These are phyloP conservation scores for Limnothrissa miodon DNA, from an alignment of 2,113 vertebrate species.

Conservation along the genomic window DNA sequence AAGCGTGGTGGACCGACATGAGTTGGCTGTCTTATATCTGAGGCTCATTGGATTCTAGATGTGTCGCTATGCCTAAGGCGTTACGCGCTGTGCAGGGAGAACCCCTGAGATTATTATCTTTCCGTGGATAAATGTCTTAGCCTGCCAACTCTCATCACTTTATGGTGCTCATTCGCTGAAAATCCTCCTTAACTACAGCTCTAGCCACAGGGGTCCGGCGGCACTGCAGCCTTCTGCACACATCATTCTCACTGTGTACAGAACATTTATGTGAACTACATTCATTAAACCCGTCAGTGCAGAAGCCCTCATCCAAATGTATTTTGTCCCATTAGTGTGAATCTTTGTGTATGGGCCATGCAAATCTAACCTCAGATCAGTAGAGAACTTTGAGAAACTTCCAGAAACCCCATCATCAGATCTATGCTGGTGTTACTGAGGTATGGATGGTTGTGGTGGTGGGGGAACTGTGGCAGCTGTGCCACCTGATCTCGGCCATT, in stretches of 20 bases:
- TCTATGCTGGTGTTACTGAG: not conserved
- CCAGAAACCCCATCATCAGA: not conserved
- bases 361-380: not conserved
- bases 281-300: not conserved
- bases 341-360: not conserved
- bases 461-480: not conserved
- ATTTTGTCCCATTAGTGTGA: not conserved
- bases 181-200: not conserved
- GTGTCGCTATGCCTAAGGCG: slow-evolving; percentile 1
- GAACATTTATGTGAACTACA: not conserved
- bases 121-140: slow-evolving; percentile 4
- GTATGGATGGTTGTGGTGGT: too few relatives aligned
- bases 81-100: not conserved
- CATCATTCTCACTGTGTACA: not conserved
- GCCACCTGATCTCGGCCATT: not conserved
- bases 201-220: not conserved
- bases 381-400: not conserved
- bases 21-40: slow-evolving; percentile 15
- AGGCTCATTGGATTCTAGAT: slow-evolving; percentile 1
- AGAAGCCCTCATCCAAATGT: not conserved
- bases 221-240: not conserved
- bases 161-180: not conserved
- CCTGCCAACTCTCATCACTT: slow-evolving; percentile 11
- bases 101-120: slow-evolving; percentile 4
- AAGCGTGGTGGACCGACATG: not conserved